Percentiles rank a stretch among this genome's conserved stretches.
These are phyloP conservation scores for Actinemys pallida DNA, from an alignment of 2,113 vertebrate species.

Conservation along the genomic window DNA sequence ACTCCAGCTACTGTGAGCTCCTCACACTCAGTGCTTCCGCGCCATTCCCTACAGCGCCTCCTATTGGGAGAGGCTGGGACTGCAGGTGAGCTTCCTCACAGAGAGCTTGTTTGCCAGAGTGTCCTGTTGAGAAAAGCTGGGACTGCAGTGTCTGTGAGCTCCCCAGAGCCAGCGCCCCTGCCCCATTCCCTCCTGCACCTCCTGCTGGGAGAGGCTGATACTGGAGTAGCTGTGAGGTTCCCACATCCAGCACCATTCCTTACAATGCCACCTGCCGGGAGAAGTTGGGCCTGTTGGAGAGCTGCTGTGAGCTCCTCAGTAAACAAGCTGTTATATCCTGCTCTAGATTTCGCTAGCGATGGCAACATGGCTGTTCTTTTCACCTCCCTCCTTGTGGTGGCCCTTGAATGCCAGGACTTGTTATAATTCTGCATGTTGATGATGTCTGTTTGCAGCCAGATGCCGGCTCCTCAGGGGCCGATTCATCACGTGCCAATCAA, in stretches of 20 bases:
- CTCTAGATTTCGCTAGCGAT: not conserved
- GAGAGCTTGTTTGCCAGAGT: not conserved
- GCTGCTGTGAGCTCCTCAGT: not conserved
- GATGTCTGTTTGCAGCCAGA: slow-evolving; percentile 47
- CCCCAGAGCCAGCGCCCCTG: not conserved
- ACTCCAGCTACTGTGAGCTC: not conserved
- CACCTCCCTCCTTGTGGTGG: rapidly evolving
- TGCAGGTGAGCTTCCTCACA: not conserved
- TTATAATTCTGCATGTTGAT: not conserved
- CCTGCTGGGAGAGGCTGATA: not conserved
- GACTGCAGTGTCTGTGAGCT: not conserved
- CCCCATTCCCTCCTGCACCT: not conserved
- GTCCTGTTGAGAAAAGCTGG: not conserved
- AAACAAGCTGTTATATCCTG: rapidly evolving
- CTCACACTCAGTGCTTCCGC: not conserved
- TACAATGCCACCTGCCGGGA: rapidly evolving
- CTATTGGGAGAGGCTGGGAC: rapidly evolving
- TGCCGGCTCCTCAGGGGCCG: not conserved
- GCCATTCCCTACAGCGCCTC: not conserved
- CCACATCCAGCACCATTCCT: rapidly evolving
- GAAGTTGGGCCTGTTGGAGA: not conserved
- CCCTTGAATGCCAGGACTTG: not conserved
- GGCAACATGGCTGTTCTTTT: rapidly evolving
- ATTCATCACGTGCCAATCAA: slow-evolving; percentile 62
- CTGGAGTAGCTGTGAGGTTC: not conserved